Conservation (phyloP, 2,888 invertebrate species). For the Chydorus sphaericus region DNA sequence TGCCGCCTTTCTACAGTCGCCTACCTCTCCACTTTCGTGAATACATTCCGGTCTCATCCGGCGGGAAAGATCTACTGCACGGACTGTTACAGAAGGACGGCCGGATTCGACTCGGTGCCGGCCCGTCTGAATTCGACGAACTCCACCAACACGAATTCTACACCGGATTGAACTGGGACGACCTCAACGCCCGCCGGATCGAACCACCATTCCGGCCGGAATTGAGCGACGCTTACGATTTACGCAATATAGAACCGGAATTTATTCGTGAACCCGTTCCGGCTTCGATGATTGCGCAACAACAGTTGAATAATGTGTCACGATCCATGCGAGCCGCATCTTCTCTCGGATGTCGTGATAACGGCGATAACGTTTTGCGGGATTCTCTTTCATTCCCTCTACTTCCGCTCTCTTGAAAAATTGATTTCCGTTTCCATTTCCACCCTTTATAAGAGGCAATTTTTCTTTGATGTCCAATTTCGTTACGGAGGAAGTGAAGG, state of each 20-base stretch:
- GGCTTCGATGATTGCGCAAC: slow-evolving; percentile 26
- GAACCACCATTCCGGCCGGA: slow-evolving; percentile 42
- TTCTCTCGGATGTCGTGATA: slow-evolving; percentile 9
- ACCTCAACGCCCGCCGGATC: slow-evolving; percentile 34
- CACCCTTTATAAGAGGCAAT: no score
- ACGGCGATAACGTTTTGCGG: slow-evolving; percentile 35
- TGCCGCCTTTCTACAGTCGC: slow-evolving; percentile 46
- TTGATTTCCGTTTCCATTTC: no score
- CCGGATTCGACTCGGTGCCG: slow-evolving; percentile 35
- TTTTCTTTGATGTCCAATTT: no score
- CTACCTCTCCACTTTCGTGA: slow-evolving; percentile 36
- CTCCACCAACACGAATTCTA: slow-evolving; percentile 41
- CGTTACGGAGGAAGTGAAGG: no score
- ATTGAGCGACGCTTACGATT: slow-evolving; percentile 36
- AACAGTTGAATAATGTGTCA: no score
- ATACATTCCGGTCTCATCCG: slow-evolving; percentile 27
- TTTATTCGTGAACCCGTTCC: slow-evolving; percentile 36
- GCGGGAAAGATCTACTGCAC: slow-evolving; percentile 32
- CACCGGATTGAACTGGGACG: slow-evolving; percentile 37
- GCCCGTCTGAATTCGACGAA: slow-evolving; percentile 35
- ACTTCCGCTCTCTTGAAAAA: slow-evolving; percentile 3
- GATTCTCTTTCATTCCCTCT: slow-evolving; percentile 38
- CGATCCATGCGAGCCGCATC: slow-evolving; percentile 28
- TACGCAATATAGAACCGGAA: slow-evolving; percentile 38
- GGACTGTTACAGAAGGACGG: slow-evolving; percentile 41